Percentiles rank a stretch among this genome's conserved stretches.
These are phyloP conservation scores for Nestor notabilis DNA, from an alignment of 2,113 vertebrate species.

Conservation along the genomic window DNA sequence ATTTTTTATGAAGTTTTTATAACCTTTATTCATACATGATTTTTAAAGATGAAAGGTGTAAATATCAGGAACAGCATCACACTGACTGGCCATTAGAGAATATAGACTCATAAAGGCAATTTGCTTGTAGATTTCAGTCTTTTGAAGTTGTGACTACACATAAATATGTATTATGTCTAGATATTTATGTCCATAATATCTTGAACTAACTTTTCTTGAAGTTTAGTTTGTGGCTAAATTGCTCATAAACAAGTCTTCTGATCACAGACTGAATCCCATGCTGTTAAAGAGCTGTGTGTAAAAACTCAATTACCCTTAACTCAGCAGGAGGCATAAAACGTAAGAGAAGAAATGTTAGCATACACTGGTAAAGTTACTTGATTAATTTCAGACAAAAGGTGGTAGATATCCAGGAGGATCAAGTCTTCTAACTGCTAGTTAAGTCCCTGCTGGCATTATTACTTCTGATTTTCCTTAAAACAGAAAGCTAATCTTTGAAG, in stretches of 20 bases:
- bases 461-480: not conserved
- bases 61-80: not conserved
- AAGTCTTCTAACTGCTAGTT: not conserved
- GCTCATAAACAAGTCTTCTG: not conserved
- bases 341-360: not conserved
- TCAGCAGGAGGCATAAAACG: not conserved
- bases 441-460: not conserved
- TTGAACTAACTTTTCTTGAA: not conserved
- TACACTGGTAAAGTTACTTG: not conserved
- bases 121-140: not conserved
- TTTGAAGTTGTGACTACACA: not conserved
- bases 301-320: not conserved
- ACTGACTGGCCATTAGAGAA: not conserved
- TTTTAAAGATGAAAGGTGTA: not conserved
- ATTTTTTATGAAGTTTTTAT: not conserved
- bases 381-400: not conserved
- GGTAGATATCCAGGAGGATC: not conserved
- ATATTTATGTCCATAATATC: not conserved
- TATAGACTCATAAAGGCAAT: not conserved
- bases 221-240: not conserved
- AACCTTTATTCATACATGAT: rapidly evolving
- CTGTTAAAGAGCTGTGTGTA: not conserved
- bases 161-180: not conserved
- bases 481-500: not conserved
- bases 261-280: not conserved